phyloP scores from a whole-genome alignment of 2,888 invertebrate species.

The Pseudococcus longispinus region DNA sequence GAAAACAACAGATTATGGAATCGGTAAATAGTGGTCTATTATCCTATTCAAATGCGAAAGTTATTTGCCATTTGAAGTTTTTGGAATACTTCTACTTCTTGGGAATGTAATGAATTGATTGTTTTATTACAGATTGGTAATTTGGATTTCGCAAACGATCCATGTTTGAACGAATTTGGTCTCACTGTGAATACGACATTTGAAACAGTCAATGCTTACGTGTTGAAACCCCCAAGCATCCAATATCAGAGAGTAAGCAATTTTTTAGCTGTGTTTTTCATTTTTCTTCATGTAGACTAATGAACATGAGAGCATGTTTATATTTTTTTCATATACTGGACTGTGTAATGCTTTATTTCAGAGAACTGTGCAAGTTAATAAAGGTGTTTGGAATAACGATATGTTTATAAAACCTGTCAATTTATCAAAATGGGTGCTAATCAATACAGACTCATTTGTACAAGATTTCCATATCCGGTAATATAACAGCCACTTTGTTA shows the following conservation, averaged over 20 bases:
- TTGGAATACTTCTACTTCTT: not conserved
- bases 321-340: not conserved
- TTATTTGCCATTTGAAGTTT: not conserved
- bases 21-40: not conserved
- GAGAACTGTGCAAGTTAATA: not conserved
- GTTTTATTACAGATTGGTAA: not conserved
- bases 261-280: not conserved
- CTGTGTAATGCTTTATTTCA: not conserved
- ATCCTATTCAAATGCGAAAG: not conserved
- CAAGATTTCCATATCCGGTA: too few relatives aligned
- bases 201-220: not conserved
- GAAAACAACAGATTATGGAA: not conserved
- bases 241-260: not conserved
- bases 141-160: not conserved
- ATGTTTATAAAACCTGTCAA: not conserved
- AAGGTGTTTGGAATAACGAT: not conserved
- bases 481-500: too few relatives aligned
- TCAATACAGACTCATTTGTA: not conserved
- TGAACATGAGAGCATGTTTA: not conserved
- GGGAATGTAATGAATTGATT: too few relatives aligned
- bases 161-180: not conserved
- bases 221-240: not conserved
- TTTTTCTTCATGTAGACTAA: not conserved
- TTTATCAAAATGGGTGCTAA: not conserved
- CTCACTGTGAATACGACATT: not conserved